Evolutionary conservation across 1,140 invertebrate species (phyloP), one percentile per base, ranked within the genome.

Genomic region (Eufriesea mexicana): DNA sequence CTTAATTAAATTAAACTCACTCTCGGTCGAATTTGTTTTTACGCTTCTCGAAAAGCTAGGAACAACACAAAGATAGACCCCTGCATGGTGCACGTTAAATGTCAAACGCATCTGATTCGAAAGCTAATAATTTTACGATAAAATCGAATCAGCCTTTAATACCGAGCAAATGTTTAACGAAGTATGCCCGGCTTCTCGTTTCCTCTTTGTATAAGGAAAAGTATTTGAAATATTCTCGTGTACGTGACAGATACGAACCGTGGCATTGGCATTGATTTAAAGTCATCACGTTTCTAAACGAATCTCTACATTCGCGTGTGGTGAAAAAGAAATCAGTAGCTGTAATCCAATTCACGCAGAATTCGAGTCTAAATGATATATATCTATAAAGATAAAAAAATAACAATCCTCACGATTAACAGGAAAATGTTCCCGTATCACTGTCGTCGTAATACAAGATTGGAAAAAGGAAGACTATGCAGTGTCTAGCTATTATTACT

Each of bases 401-500:
- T 16, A 28, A n/a, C 12, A 42, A 10, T 45, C 4, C 25, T 20
- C 45, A 47, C 7, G 5, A 28, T 49, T 28, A 18, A 14, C 5
- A 5, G 4, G 7, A 61, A 25, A 64, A 51, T n/a, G 2, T 51
- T 12, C 10, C 54, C 25, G 28, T 42, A 47, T 47, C 47, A n/a
- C 0, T 62, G 23, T 20, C 28, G 2, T 54, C 10, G 12, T 25
- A 25, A 42, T 23, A 23, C 10, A 23, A 23, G 14, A 47, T 8
- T 9, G 1, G 45, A 20, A 20, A n/a, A 47, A 23, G 28, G 54
- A 61, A 76, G 18, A 42, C 5, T 51, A 47, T 55, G 18, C 42
- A 23, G 10, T 67, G 49, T 61, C 23, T 62, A 72, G 23, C 57
- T 64, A 81, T 76, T 68, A 66, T 82, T 82, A 82, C 79, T 76